Base-by-base conservation (phyloP, 2,113 vertebrate genomes). In the Zosterops hypoxanthus region DNA sequence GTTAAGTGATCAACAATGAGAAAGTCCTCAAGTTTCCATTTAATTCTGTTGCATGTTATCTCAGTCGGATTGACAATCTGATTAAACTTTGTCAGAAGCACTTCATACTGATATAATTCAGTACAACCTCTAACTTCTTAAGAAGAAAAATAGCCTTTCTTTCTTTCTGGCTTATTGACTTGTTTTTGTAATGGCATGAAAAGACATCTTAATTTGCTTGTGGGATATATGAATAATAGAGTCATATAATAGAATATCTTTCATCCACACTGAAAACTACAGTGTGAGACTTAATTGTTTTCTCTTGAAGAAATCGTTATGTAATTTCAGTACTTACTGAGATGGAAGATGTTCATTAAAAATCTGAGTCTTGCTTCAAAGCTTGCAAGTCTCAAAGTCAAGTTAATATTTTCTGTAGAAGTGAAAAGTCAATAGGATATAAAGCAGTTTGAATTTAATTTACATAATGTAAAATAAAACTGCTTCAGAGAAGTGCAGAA, bases 191-290 rank as follows among this genome's bases (percentile, higher is more conserved):
- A 81, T 56, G 69, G 61, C 73, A 75, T 92, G 36, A 82, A 91
- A 92, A 76, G 41, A 79, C 73, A 65, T 64, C 73, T 94, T 85
- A 53, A 94, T 94, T 89, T 91, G 15, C 66, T 92, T 87, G 53
- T 84, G 49, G 44, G 25, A 42, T 82, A 33, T 14, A 29, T 87
- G 89, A 89, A n/a, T 92, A 82, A 78, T 60, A 44, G 65, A 88
- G 41, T 68, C 46, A 53, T 61, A 47, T 60, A 89, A 75, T 68
- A 60, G 44, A 56, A 86, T 95, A 34, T 14, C 26, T 89, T 95
- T 82, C 61, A 85, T 65, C 57, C 73, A 22, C n/a, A 72, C 13
- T 84, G 49, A 82, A 72, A 89, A 69, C 46, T 82, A 29, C 44
- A 71, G 41, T n/a, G 36, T 65, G 63, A 91, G 34, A 69, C 31